Conservation (phyloP, 2,888 invertebrate genomes). For the Pogonocherus hispidulus region DNA sequence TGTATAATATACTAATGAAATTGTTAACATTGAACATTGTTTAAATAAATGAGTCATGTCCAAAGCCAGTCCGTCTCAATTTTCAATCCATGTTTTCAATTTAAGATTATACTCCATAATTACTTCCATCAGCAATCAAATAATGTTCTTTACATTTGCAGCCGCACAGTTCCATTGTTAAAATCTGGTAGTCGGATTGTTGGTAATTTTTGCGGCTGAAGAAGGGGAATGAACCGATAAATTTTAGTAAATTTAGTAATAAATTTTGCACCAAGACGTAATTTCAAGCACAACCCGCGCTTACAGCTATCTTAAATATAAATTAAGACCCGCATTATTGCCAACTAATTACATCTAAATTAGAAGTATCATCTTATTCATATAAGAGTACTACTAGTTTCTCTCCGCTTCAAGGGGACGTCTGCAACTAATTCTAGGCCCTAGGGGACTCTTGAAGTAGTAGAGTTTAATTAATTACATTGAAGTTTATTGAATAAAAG, state of each 20-base stretch:
- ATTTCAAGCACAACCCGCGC: constrained; percentile 34
- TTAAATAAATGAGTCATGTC: no score
- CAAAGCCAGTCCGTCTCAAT: no score
- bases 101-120: no score
- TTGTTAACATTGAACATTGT: no score
- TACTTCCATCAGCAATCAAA: no score
- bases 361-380: constrained; percentile 44
- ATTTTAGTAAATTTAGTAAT: constrained; percentile 30
- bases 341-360: constrained; percentile 57
- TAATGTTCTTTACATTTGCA: no score
- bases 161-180: constrained; percentile 6
- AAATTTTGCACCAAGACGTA: constrained; percentile 33
- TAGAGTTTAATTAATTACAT: background rate
- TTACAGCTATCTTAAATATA: constrained; percentile 45
- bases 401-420: background rate
- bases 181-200: constrained; percentile 21
- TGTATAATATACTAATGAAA: no score
- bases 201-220: constrained; percentile 23
- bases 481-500: background rate
- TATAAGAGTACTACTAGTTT: background rate
- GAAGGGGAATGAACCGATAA: constrained; percentile 28
- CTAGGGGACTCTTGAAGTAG: background rate
- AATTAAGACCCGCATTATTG: constrained; percentile 57
- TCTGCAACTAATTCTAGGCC: background rate
- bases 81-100: no score